Percentiles rank a stretch among this genome's conserved stretches.
Evolutionary conservation across 2,888 invertebrate species (phyloP).

Genomic region (Lagria hirta): DNA sequence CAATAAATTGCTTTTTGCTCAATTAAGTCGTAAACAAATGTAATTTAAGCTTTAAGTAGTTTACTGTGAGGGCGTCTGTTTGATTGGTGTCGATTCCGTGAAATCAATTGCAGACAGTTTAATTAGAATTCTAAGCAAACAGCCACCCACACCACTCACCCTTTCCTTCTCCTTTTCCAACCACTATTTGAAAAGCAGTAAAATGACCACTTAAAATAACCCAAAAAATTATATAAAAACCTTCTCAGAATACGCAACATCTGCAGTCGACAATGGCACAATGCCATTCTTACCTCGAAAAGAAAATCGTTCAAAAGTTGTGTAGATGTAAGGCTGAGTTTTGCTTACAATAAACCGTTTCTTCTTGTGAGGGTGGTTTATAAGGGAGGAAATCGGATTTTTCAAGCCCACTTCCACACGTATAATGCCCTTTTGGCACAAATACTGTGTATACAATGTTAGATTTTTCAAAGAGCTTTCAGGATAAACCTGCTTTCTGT

Average conservation of each 20-base stretch:
- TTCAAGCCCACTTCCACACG: conserved; percentile 55
- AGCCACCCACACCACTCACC: no score
- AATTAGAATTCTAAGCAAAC: conserved; percentile 15
- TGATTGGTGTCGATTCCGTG: conserved; percentile 18
- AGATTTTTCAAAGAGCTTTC: conserved; percentile 45
- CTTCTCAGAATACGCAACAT: conserved; percentile 24
- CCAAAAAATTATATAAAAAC: conserved; percentile 20
- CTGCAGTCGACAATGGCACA: conserved; percentile 28
- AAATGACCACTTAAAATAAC: conserved; percentile 20
- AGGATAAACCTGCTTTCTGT: conserved; percentile 36
- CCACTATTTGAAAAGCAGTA: no score
- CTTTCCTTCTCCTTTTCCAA: conserved; percentile 2
- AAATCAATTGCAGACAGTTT: conserved; percentile 17
- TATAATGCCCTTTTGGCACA: conserved; percentile 48
- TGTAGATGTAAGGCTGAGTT: conserved; percentile 26
- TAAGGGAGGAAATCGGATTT: conserved; percentile 54
- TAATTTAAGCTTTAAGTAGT: conserved; percentile 12
- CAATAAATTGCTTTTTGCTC: no score
- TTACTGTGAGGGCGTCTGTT: conserved; percentile 15
- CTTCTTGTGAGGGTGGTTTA: conserved; percentile 50
- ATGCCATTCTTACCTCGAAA: conserved; percentile 12
- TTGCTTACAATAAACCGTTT: conserved; percentile 35
- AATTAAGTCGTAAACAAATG: conserved; percentile 12
- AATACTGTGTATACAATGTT: conserved; percentile 45
- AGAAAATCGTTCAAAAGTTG: conserved; percentile 21